Evolutionary conservation across 2,888 invertebrate species (phyloP).

Genomic region (Podabrus alpinus): DNA sequence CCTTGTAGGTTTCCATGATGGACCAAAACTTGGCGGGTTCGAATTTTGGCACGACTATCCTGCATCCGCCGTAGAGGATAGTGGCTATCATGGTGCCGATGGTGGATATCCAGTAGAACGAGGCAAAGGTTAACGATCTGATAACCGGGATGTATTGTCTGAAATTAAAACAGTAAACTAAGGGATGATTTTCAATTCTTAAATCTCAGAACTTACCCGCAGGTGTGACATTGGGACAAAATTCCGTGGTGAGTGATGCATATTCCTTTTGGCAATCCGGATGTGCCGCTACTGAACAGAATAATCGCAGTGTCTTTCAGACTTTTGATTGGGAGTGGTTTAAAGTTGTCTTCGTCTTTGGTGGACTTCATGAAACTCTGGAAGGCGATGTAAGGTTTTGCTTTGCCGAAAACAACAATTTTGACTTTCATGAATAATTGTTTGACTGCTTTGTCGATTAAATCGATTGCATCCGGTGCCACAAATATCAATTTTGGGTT

Average conservation of each 20-base stretch:
- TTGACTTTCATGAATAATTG: conserved; percentile 36
- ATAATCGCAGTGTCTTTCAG: conserved; percentile 30
- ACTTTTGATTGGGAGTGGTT: conserved; percentile 17
- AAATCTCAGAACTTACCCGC: background rate
- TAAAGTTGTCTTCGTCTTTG: conserved; percentile 28
- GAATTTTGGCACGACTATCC: background rate
- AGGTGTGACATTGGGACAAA: conserved; percentile 34
- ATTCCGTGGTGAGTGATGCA: conserved; percentile 28
- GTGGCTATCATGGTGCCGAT: background rate
- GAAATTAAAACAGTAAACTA: background rate
- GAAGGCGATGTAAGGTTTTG: conserved; percentile 28
- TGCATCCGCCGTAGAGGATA: background rate
- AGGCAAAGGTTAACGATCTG: background rate
- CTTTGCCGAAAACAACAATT: conserved; percentile 44
- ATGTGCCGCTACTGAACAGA: conserved; percentile 39
- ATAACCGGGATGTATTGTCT: background rate
- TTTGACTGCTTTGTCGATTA: conserved; percentile 33
- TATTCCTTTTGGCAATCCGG: conserved; percentile 38
- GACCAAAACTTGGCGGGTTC: background rate
- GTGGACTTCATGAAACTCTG: conserved; percentile 42
- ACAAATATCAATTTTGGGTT: conserved; percentile 41
- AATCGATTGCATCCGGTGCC: conserved; percentile 25
- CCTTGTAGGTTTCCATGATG: background rate
- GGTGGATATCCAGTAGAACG: background rate
- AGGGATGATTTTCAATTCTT: background rate